Base-by-base conservation (phyloP, 2,888 invertebrate species). In the Lithophane leautieri region DNA sequence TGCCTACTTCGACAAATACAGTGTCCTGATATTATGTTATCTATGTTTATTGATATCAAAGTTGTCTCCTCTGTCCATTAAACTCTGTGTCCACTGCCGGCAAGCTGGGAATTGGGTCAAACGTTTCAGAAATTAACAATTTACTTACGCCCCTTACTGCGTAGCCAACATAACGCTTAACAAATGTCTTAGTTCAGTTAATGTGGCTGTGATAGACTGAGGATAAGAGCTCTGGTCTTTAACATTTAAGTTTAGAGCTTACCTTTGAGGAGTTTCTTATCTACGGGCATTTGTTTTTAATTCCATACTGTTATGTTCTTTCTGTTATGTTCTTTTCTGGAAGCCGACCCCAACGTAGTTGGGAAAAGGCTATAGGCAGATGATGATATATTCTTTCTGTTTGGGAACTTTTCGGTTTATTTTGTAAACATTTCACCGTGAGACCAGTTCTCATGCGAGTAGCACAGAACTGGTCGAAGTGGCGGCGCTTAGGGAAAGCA, bases 111-210 rank as follows among this genome's bases (percentile, higher is more conserved):
- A 93, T 89, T 90, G 89, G 93, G 93, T 93, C 93, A 91, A 93
- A 91, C 89, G 90, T 90, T 93, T 89, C 89, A 91, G 91, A 92
- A 92, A 93, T 93, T 93, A 93, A 93, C 93, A 91, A 92, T 93
- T 93, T 92, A 91, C 92, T 92, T 91, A 91, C 88, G 76, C 85
- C 79, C 80, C 79, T 80, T 70, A 70, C 74, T 86, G 82, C 74
- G 73, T 79, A 74, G 68, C 70, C 74, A 76, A 78, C 88, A 72
- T 86, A 72, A 80, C 74, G 84, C 76, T 86, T 75, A 84, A 80
- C 76, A 71, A 80, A 78, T 79, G 67, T 75, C 78, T 78, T 76
- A 73, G 83, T 76, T 73, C 73, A 63, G 62, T 76, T 50, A 79
- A 76, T 76, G 67, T 76, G 66, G 52, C 71, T 68, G 54, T 63